These are phyloP conservation scores for Eupithecia subumbrata DNA, from an alignment of 2,888 invertebrate species.

Conservation along the genomic window DNA sequence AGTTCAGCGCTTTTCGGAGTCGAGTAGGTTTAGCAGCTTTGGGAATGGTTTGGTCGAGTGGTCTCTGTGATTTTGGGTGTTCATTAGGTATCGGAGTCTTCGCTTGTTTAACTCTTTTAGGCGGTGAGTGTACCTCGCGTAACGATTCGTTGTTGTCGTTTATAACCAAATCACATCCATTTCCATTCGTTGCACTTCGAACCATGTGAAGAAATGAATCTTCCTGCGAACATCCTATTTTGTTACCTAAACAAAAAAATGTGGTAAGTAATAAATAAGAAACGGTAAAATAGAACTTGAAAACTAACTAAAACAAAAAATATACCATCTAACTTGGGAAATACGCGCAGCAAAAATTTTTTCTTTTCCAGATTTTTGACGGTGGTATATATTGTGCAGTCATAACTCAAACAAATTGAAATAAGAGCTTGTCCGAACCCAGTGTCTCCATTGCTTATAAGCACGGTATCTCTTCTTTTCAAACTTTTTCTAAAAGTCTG, in stretches of 20 bases:
- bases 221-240: background rate
- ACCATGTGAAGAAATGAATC: background rate
- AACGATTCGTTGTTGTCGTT: background rate
- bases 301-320: background rate
- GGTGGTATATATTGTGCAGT: constrained; percentile 36
- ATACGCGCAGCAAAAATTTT: constrained; percentile 18
- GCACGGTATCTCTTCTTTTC: constrained; percentile 14
- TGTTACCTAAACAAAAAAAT: background rate
- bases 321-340: constrained; percentile 29
- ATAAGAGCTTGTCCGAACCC: constrained; percentile 41
- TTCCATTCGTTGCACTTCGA: background rate
- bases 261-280: background rate
- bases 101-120: background rate
- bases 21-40: too few relatives aligned
- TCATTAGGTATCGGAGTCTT: too few relatives aligned
- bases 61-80: background rate
- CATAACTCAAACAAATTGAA: constrained; percentile 27
- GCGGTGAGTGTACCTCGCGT: background rate
- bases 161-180: background rate
- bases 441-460: constrained; percentile 35
- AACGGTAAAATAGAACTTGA: background rate
- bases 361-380: constrained; percentile 34
- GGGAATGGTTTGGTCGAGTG: too few relatives aligned
- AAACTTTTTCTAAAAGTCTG: constrained; percentile 24
- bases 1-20: too few relatives aligned